Evolutionary conservation across 2,113 vertebrate genomes (phyloP).

Genomic region (Zosterops hypoxanthus): DNA sequence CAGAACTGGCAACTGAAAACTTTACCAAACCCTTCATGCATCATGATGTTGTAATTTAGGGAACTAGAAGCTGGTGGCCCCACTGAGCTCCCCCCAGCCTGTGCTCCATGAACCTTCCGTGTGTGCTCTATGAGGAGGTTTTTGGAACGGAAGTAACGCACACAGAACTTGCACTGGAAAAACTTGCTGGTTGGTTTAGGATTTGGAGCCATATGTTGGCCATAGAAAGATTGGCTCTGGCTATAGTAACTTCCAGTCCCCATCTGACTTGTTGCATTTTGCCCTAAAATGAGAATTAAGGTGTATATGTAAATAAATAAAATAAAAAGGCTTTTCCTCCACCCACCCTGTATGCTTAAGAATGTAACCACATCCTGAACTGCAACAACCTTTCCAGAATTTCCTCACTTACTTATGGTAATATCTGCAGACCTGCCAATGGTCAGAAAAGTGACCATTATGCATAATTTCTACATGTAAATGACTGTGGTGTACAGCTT

Average conservation of each 20-base stretch:
- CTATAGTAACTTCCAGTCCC: constrained; percentile 79
- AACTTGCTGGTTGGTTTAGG: constrained; percentile 84
- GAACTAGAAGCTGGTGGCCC: constrained; percentile 67
- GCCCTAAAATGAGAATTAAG: constrained; percentile 80
- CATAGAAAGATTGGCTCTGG: constrained; percentile 83
- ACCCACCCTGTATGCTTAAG: neutral
- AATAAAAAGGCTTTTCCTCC: neutral
- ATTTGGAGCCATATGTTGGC: constrained; percentile 82
- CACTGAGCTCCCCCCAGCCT: constrained; percentile 77
- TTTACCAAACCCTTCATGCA: constrained; percentile 88
- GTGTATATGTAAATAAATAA: constrained; percentile 40
- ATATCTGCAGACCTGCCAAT: neutral
- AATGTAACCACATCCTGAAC: neutral
- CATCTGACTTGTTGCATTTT: constrained; percentile 80
- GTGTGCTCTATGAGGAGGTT: constrained; percentile 94
- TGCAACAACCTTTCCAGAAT: neutral
- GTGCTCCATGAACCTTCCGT: constrained; percentile 90
- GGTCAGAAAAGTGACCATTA: neutral
- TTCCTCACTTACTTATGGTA: neutral
- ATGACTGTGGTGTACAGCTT: neutral
- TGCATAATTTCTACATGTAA: neutral
- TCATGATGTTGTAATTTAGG: constrained; percentile 86
- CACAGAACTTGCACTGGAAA: constrained; percentile 98
- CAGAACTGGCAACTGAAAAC: constrained; percentile 95
- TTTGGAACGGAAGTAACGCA: constrained; percentile 98